Evolutionary conservation across 2,113 vertebrate species (phyloP).

Genomic region (Oenanthe melanoleuca): DNA sequence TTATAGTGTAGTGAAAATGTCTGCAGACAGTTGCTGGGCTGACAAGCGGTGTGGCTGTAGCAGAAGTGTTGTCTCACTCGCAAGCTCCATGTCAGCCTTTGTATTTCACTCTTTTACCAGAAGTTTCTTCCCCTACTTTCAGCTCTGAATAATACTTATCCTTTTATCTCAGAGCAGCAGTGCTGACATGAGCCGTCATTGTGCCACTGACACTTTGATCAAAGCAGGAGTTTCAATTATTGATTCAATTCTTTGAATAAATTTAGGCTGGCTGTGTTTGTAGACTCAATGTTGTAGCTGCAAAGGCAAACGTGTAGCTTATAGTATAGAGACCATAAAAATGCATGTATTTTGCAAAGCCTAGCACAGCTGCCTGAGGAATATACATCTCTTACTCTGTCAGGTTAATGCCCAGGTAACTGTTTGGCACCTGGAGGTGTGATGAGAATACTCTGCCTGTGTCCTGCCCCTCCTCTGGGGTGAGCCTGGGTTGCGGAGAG

Average conservation of each 20-base stretch:
- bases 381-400: background rate
- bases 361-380: background rate
- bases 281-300: background rate
- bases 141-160: background rate
- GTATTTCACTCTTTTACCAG: background rate
- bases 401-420: background rate
- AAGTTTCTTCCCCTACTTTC: background rate
- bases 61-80: background rate
- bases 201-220: slow-evolving; percentile 29
- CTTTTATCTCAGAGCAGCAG: slow-evolving; percentile 14
- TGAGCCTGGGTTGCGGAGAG: background rate
- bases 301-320: background rate
- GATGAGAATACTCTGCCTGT: background rate
- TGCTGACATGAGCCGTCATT: background rate
- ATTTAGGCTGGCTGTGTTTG: background rate
- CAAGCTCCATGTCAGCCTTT: background rate
- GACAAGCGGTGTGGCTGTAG: background rate
- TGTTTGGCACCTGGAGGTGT: background rate
- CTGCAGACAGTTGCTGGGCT: background rate
- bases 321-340: background rate
- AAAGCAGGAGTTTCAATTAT: slow-evolving; percentile 40
- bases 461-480: background rate
- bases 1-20: background rate
- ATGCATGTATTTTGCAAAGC: background rate
- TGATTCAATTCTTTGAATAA: background rate